Conservation (phyloP, 92 coral and sea anemone genomes). For the Epizoanthus ramosus region DNA sequence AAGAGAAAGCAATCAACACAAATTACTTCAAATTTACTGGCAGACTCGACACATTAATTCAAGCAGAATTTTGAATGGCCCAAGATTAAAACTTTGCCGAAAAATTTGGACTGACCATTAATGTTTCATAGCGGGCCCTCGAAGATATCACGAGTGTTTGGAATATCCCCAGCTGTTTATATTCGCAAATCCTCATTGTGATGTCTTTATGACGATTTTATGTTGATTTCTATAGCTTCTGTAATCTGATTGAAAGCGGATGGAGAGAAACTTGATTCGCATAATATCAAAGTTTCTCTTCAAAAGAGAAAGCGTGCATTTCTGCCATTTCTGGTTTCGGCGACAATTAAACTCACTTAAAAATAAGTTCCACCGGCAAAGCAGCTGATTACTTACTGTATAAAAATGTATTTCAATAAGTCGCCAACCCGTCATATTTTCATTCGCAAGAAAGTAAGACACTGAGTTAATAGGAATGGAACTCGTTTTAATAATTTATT, state of each 20-base stretch:
- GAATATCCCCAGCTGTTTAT: constrained; percentile 23
- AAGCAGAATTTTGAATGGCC: not conserved
- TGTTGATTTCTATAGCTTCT: not conserved
- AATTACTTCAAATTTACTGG: not conserved
- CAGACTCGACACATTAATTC: too few relatives aligned
- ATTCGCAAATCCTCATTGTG: constrained; percentile 29
- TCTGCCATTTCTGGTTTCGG: not conserved
- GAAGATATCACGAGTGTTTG: constrained; percentile 19
- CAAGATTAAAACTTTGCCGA: not conserved
- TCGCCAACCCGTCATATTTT: constrained; percentile 6
- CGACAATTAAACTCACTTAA: too few relatives aligned
- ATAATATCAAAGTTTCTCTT: not conserved
- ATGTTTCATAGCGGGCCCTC: constrained; percentile 1
- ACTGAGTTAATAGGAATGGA: constrained; percentile 17
- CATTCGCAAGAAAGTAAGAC: constrained; percentile 12
- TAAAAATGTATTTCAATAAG: not conserved
- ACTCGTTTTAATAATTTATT: constrained; percentile 25
- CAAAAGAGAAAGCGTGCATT: too few relatives aligned
- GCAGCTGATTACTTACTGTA: not conserved
- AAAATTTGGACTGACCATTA: constrained; percentile 34
- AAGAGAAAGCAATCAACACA: not conserved
- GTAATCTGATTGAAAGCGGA: constrained; percentile 4
- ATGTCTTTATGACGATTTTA: constrained; percentile 8
- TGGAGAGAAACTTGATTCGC: not conserved
- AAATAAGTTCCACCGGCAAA: too few relatives aligned